Evolutionary conservation across 2,888 invertebrate species (phyloP), one percentile per base, ranked within the genome.

Genomic region (Hoplodrina blanda): DNA sequence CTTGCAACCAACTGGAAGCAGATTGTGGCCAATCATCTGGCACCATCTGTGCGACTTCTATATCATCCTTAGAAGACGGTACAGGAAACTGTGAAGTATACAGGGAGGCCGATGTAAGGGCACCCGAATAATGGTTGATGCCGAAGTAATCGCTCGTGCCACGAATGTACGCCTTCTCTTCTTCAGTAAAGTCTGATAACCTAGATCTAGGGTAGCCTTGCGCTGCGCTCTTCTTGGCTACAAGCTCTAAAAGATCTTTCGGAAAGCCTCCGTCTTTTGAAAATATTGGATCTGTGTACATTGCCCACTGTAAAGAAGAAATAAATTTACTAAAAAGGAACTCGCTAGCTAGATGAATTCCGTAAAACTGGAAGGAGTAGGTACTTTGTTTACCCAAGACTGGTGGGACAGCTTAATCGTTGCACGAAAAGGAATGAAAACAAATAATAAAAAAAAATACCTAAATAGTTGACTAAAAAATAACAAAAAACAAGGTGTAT

Each of bases 81-180:
- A 89, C 85, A 0, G 80, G 59, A 19, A 81, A 55, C 5, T 82
- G 64, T 0, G 49, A 33, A 17, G 81, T 80, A 53, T 85, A 78
- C 49, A 89, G 83, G 0, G 90, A 72, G 15, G 55, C 89, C 0
- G 92, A 91, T 41, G 91, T 70, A 2, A 88, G 73, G 1, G 37
- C 88, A 0, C 96, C 91, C 0, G 97, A 96, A 87, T 98, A 98
- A 72, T 97, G 96, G 84, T 98, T 98, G 4, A 98, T 90, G 4
- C 97, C 93, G 25, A 92, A 89, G 85, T 91, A 94, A 70, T 94
- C 94, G 3, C 85, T 79, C 0, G 91, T 79, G 1, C 94, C 94
- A 52, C 81, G 88, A 2, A 91, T 87, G 5, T 88, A 87, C 0
- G 77, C 73, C 7, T 81, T 85, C 88, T 96, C 95, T 59, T 93